phyloP scores from a whole-genome alignment of 2,797 vertebrate species.

The Hemitrygon akajei region DNA sequence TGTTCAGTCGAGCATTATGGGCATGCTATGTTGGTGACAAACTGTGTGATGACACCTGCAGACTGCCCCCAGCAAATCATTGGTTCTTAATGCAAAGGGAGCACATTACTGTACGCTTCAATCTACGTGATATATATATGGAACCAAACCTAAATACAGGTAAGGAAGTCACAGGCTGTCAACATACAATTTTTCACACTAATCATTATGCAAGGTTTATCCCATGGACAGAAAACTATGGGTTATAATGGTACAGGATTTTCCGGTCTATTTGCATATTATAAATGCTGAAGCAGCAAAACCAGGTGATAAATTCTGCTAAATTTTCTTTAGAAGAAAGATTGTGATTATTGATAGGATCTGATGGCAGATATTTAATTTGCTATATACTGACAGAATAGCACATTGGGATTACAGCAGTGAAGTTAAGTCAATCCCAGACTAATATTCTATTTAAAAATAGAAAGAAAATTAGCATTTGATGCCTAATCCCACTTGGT shows the following conservation, averaged over 20 bases:
- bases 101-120: too few species aligned
- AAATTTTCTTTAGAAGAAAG: neutral
- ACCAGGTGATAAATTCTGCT: neutral
- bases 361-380: neutral
- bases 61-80: too few species aligned
- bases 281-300: neutral
- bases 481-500: neutral
- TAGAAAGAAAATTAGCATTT: neutral
- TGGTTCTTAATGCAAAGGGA: too few species aligned
- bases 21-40: too few species aligned
- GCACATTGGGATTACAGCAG: neutral
- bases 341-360: neutral
- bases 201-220: neutral
- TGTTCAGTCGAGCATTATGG: too few species aligned
- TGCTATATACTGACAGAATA: neutral
- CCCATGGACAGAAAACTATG: neutral
- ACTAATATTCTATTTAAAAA: neutral
- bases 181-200: neutral
- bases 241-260: neutral
- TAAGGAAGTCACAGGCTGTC: neutral
- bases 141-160: too few species aligned
- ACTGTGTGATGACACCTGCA: too few species aligned
- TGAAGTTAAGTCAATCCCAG: neutral
- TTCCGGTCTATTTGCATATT: neutral
- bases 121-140: too few species aligned